Percentiles rank a stretch among this genome's conserved stretches.
Evolutionary conservation across 2,797 vertebrate species (phyloP).

Genomic region (Muscicapa comitata): DNA sequence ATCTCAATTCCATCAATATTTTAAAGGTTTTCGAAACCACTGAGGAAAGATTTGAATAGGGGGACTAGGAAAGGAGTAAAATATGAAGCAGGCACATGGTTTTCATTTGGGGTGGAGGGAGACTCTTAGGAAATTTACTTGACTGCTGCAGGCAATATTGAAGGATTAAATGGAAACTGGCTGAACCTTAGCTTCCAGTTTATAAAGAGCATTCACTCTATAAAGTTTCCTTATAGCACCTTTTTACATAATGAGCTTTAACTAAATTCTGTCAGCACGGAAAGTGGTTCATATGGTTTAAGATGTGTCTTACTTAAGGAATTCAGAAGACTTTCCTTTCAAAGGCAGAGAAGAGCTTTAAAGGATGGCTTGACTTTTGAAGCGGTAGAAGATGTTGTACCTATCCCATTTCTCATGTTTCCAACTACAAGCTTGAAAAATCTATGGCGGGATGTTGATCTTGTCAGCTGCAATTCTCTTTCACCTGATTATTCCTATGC

Average conservation of each 20-base stretch:
- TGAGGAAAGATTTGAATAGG: constrained; percentile 9
- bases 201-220: constrained; percentile 67
- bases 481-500: not conserved
- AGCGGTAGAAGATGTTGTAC: not conserved
- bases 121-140: constrained; percentile 59
- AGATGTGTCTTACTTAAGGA: constrained; percentile 40
- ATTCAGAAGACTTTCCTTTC: constrained; percentile 46
- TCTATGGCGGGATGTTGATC: not conserved
- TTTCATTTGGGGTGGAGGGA: constrained; percentile 64
- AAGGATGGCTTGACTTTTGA: not conserved
- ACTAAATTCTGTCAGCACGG: constrained; percentile 61
- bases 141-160: constrained; percentile 67
- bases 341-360: constrained; percentile 34
- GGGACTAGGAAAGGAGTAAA: constrained; percentile 3
- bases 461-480: not conserved
- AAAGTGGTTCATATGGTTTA: constrained; percentile 60
- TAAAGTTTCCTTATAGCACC: constrained; percentile 60
- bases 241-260: constrained; percentile 67
- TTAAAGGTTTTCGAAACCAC: constrained; percentile 45
- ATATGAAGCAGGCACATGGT: constrained; percentile 69
- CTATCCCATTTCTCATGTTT: not conserved
- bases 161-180: constrained; percentile 72
- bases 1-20: constrained; percentile 5
- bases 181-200: constrained; percentile 51
- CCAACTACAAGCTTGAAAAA: not conserved